Evolutionary conservation across 2,797 vertebrate genomes (phyloP).

Genomic region (Heliangelus exortis): DNA sequence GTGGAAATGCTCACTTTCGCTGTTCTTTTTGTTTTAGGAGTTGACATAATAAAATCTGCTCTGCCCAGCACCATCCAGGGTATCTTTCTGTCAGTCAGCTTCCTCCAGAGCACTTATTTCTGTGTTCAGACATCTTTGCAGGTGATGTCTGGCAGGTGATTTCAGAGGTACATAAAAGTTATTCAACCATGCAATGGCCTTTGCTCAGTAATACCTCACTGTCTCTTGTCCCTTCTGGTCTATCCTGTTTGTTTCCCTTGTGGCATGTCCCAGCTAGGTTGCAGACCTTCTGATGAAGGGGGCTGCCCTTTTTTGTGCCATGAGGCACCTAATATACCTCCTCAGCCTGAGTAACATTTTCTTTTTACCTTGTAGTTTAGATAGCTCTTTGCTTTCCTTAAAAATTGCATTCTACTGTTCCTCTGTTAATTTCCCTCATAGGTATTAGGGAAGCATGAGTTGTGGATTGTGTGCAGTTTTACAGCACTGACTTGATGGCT

Average conservation of each 20-base stretch:
- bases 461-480: background rate
- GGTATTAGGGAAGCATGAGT: background rate
- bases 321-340: background rate
- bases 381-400: background rate
- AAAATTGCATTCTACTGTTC: background rate
- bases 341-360: background rate
- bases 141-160: background rate
- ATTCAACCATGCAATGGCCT: background rate
- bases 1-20: background rate
- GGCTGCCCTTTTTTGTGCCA: background rate
- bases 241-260: background rate
- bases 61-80: background rate
- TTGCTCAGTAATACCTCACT: background rate
- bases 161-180: background rate
- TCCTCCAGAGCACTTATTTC: background rate
- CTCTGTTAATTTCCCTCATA: background rate
- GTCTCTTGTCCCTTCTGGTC: background rate
- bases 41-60: background rate
- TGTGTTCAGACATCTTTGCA: background rate
- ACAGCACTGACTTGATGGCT: background rate
- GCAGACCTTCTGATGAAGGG: background rate
- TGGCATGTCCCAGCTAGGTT: background rate
- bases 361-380: background rate
- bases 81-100: background rate
- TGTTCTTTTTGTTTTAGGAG: background rate